A percentile compares a stretch with the other conserved stretches of the same genome.
Evolutionary conservation across 2,888 invertebrate species (phyloP).

Genomic region (Drosophila monieri): DNA sequence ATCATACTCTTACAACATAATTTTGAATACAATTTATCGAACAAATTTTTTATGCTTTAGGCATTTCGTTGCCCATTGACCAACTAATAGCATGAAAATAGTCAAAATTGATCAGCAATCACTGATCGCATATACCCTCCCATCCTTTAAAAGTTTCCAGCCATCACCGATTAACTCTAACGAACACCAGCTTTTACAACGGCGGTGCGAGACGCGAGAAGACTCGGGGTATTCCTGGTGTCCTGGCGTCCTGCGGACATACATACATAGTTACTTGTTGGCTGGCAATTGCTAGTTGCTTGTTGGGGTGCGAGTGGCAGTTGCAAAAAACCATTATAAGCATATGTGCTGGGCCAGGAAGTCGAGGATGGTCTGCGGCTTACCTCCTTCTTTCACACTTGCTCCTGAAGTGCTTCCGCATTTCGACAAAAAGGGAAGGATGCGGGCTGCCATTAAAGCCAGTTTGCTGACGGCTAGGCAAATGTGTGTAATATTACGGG

Average conservation of each 20-base stretch:
- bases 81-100: background rate
- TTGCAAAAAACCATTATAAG: constrained; percentile 75
- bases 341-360: constrained; percentile 62
- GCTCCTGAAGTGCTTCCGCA: constrained; percentile 62
- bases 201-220: constrained; percentile 31
- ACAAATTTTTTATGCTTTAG: background rate
- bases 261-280: constrained; percentile 11
- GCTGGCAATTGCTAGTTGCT: constrained; percentile 21
- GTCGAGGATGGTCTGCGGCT: constrained; percentile 7
- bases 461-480: constrained; percentile 45
- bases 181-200: constrained; percentile 28
- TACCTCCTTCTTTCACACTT: constrained; percentile 9
- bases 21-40: background rate
- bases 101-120: background rate
- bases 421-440: constrained; percentile 2
- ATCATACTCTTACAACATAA: background rate
- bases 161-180: constrained; percentile 21
- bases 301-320: constrained; percentile 57
- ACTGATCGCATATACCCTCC: constrained; percentile 13
- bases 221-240: constrained; percentile 13
- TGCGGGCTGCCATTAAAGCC: constrained; percentile 21
- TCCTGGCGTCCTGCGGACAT: constrained; percentile 7
- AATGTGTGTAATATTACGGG: constrained; percentile 48
- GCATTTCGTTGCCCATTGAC: background rate
- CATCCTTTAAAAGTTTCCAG: background rate